phyloP scores from a whole-genome alignment of 2,797 vertebrate species.

The Scomberomorus guttatus region DNA sequence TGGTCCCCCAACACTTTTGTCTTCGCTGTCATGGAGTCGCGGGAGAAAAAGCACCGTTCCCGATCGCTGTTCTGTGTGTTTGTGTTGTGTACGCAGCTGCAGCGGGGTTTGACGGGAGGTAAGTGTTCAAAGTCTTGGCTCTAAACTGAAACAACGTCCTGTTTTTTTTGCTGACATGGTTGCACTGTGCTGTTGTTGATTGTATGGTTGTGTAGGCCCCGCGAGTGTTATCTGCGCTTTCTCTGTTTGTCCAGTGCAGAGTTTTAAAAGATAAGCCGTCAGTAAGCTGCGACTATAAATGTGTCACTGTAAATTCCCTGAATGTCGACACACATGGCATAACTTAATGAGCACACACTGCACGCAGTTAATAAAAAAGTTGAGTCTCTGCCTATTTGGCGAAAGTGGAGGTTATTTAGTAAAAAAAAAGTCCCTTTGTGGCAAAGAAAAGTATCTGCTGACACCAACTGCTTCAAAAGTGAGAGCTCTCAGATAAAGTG shows the following conservation, averaged over 20 bases:
- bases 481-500: not conserved
- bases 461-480: not conserved
- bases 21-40: conserved; percentile 74
- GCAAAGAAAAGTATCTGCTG: no score
- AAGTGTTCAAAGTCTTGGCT: conserved; percentile 22
- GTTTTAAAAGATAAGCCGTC: not conserved
- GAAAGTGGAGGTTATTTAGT: not conserved
- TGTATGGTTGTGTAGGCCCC: not conserved
- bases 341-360: not conserved
- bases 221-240: not conserved
- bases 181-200: not conserved
- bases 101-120: conserved; percentile 65
- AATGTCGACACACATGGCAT: conserved; percentile 4
- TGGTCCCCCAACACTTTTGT: not conserved
- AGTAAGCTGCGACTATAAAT: not conserved
- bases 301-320: not conserved
- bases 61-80: conserved; percentile 43
- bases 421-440: not conserved
- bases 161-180: not conserved
- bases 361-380: no score
- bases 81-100: conserved; percentile 46
- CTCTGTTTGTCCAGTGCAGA: not conserved
- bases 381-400: not conserved
- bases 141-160: not conserved
- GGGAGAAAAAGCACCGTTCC: not conserved